A percentile compares a stretch with the other conserved stretches of the same genome.
phyloP scores from a whole-genome alignment of 92 coral and sea anemone genomes.

The Epizoanthus illoricatus region DNA sequence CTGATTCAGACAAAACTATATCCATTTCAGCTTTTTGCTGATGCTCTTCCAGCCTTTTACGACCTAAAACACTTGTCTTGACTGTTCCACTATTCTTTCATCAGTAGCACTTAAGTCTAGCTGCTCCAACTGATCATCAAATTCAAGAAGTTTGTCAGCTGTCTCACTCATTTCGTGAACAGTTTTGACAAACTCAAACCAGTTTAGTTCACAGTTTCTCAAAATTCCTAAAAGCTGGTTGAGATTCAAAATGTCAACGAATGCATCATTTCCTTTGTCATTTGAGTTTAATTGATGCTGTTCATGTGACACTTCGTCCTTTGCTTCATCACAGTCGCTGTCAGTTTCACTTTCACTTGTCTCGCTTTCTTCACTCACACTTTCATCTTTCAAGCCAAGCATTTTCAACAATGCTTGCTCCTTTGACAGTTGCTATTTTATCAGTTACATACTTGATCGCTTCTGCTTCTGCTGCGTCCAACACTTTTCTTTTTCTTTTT shows the following conservation, averaged over 20 bases:
- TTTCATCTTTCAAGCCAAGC: constrained; percentile 23
- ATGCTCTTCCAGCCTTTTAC: constrained; percentile 30
- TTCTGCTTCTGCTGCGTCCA: constrained; percentile 37
- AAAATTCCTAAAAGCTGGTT: constrained; percentile 43
- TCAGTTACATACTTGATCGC: constrained; percentile 49
- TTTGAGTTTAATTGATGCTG: constrained; percentile 26
- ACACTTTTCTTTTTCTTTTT: constrained; percentile 14
- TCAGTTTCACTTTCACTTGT: constrained; percentile 57
- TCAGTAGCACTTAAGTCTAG: constrained; percentile 26
- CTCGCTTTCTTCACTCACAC: constrained; percentile 41
- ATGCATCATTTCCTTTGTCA: constrained; percentile 36
- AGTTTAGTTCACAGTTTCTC: constrained; percentile 37
- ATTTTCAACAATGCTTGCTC: constrained; percentile 54
- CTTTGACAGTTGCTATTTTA: constrained; percentile 53
- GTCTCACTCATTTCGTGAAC: constrained; percentile 31
- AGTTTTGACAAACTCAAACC: constrained; percentile 41
- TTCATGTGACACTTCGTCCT: constrained; percentile 18
- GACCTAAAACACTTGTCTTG: constrained; percentile 48
- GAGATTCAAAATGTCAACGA: constrained; percentile 30
- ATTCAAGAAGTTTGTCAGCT: constrained; percentile 42
- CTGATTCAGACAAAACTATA: constrained; percentile 42
- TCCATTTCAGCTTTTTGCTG: constrained; percentile 30
- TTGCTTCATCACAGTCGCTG: neutral
- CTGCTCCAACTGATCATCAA: constrained; percentile 27
- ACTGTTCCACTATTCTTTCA: constrained; percentile 43